Evolutionary conservation across 1,140 invertebrate species (phyloP), one percentile per base, ranked within the genome.

Genomic region (Palaemon carinicauda): DNA sequence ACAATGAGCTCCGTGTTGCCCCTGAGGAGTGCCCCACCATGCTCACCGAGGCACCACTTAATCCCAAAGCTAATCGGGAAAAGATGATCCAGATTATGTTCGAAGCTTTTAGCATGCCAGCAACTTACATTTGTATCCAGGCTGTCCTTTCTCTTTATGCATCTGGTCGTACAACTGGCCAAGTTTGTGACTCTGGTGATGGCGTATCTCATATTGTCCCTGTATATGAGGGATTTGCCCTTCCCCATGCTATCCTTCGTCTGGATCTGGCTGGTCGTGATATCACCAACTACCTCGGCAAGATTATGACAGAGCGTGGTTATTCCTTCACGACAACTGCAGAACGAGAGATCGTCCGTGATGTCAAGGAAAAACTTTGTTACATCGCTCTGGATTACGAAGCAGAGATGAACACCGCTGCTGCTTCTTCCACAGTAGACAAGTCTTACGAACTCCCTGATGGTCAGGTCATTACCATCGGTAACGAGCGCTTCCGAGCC

Each of bases 1-100:
- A 98, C 93, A 97, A 97, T 91, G 97, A 98, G 92, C 93, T 99
- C 89, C 96, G 97, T 93, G 97, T 98, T 84, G 97, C 97, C 53
- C 97, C 97, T 10, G 97, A 98, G 91, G 97, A 98, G 41, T 41
- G 41, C 41, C 41, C 41, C 12, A 41, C 41, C 41, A 41, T 41
- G 41, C 41, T 41, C 41, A 41, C 41, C 41, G 97, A 98, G 92
- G 96, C 97, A 86, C 97, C 97, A 80, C 94, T 98, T 89, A 98
- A 98, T 93, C 96, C 96, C 84, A 97, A 97, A 92, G 96, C 96
- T 89, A 97, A 97, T 93, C 93, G 93, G 33, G 94, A 95, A 91
- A 94, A 94, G 92, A 94, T 94, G 94, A 94, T 94, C 51, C 94
- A 94, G 90, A 93, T 94, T 90, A 93, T 94, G 92, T 94, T 94